Conservation (phyloP, 2,797 vertebrate genomes). For the Linurgus olivaceus region DNA sequence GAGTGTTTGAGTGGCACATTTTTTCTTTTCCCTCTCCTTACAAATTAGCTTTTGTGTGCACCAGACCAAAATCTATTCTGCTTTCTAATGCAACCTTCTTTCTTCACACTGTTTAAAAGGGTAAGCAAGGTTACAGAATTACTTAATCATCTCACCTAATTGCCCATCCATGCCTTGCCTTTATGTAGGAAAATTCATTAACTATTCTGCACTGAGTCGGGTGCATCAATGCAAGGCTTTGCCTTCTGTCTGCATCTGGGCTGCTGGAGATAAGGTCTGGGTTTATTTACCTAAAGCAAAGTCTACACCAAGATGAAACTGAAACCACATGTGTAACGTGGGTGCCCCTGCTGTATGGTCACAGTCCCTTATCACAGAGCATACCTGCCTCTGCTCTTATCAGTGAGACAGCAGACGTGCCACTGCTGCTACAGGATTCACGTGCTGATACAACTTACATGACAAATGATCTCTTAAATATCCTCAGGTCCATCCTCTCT, state of each 20-base stretch:
- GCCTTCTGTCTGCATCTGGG: not conserved
- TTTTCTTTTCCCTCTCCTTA: not conserved
- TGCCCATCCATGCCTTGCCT: not conserved
- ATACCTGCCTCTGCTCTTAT: not conserved
- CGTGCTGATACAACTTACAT: not conserved
- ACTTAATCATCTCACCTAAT: constrained; percentile 19
- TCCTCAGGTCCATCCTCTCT: not conserved
- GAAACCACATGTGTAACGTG: fast-evolving
- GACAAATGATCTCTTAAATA: not conserved
- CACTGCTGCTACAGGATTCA: not conserved
- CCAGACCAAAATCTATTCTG: not conserved
- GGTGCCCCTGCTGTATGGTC: not conserved
- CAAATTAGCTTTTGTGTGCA: not conserved
- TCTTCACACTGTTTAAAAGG: not conserved
- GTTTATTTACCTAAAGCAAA: not conserved
- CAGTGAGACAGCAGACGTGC: not conserved
- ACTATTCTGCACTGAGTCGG: not conserved
- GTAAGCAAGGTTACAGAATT: not conserved
- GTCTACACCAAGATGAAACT: not conserved
- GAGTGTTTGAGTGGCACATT: not conserved
- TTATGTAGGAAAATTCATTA: not conserved
- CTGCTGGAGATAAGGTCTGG: not conserved
- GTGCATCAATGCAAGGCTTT: not conserved
- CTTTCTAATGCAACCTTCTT: not conserved
- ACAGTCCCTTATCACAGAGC: not conserved